phyloP scores from a whole-genome alignment of 2,888 invertebrate species.

The Syrista parreyssii region DNA sequence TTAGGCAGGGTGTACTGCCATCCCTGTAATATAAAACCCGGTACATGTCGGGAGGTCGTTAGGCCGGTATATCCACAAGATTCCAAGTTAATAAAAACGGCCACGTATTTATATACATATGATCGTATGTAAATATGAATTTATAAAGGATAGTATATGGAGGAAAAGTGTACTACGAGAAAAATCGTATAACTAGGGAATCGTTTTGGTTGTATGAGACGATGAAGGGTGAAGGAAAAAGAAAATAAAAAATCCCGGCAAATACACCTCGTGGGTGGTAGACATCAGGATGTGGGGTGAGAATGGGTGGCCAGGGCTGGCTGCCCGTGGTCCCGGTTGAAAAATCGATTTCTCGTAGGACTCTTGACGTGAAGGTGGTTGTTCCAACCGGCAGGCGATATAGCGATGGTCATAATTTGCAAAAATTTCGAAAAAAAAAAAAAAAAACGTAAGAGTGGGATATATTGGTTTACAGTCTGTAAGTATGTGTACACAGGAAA shows the following conservation, averaged over 20 bases:
- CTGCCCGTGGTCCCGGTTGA: constrained; percentile 37
- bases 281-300: background rate
- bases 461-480: background rate
- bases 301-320: background rate
- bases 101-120: background rate
- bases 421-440: constrained; percentile 39
- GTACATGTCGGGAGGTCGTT: background rate
- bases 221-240: background rate
- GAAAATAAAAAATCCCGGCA: background rate
- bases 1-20: background rate
- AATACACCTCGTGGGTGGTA: background rate
- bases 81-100: background rate
- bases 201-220: background rate
- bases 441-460: constrained; percentile 15
- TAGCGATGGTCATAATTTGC: constrained; percentile 38
- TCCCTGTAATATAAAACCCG: background rate
- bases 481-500: constrained; percentile 1
- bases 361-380: background rate
- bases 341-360: constrained; percentile 61
- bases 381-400: background rate
- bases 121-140: constrained; percentile 16
- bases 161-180: constrained; percentile 16
- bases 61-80: background rate
- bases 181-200: constrained; percentile 16
- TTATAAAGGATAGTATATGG: constrained; percentile 12